Evolutionary conservation across 2,113 vertebrate species (phyloP), one percentile per base, ranked within the genome.

Genomic region (Myocastor coypus): DNA sequence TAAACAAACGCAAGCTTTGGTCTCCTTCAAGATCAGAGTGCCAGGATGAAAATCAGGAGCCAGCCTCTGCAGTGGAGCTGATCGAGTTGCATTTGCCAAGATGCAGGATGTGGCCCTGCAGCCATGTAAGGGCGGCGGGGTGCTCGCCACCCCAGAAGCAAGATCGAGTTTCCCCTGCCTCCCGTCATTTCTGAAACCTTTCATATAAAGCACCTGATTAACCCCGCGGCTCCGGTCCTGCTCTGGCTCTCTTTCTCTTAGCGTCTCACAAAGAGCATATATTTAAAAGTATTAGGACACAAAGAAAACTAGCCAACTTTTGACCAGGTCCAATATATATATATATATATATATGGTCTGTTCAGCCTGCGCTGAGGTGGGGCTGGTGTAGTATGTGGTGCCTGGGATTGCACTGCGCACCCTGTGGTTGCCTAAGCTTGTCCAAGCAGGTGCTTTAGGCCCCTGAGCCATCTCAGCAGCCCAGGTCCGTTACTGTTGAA

Each of bases 51-150:
- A 98, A 98, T 97, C 97, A 97, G 98, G 97, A 96, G 81, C 91
- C 85, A 95, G 97, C 87, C 94, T 96, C 97, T 97, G 90, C 98
- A 97, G 96, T 87, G 91, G 83, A 84, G 81, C 95, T 50, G 89
- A 98, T 96, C 96, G 97, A 97, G 94, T 98, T 98, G 91, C 95
- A 93, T 78, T 94, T 97, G 96, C 96, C 97, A 97, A 98, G 97
- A 94, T 75, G 82, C 97, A 98, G 98, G 97, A 97, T 92, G 92
- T 87, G 92, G 97, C 97, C 97, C 97, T 92, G 94, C 80, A 97
- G 97, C 97, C 95, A 97, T 97, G 97, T 97, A 91, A 94, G 83
- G 94, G 95, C n/a, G 85, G 84, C 37, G 42, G 89, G 63, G 95
- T 97, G 92, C 91, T 96, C 97, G 97, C 96, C 98, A 95, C 94